Evolutionary conservation across 2,797 vertebrate species (phyloP).

Genomic region (Potorous gilbertii): DNA sequence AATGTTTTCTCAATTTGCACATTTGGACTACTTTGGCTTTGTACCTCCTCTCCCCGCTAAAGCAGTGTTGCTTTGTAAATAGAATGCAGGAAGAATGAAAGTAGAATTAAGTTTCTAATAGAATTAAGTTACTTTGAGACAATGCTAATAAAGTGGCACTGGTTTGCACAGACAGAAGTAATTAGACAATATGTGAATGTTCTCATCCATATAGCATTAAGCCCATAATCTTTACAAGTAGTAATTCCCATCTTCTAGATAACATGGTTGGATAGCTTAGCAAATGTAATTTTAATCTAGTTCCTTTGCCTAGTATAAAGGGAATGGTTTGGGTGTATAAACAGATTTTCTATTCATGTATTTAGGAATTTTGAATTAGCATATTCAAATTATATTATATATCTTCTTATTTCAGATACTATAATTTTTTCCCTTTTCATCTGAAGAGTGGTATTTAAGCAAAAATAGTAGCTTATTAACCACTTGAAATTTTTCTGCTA

Average conservation of each 20-base stretch:
- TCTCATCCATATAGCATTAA: not conserved
- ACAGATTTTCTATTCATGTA: not conserved
- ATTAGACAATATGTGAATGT: not conserved
- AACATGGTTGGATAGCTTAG: not conserved
- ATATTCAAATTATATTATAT: slow-evolving; percentile 1
- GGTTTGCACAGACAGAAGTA: not conserved
- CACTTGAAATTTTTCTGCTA: not conserved
- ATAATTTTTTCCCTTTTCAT: not conserved
- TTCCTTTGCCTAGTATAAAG: not conserved
- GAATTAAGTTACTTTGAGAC: slow-evolving; percentile 10
- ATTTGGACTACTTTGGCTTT: not conserved
- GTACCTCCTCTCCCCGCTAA: not conserved
- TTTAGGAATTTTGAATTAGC: slow-evolving; percentile 48
- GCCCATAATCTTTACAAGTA: not conserved
- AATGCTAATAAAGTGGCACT: not conserved
- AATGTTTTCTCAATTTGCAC: not conserved
- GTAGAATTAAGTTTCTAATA: not conserved
- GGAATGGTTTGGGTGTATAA: not conserved
- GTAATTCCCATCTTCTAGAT: not conserved
- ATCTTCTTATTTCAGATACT: not conserved
- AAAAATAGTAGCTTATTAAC: not conserved
- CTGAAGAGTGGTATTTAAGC: slow-evolving; percentile 9
- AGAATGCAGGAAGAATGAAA: slow-evolving; percentile 6
- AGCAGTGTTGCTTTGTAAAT: not conserved
- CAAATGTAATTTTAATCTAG: not conserved